These are phyloP conservation scores for Caenorhabditis wallacei DNA, from an alignment of 2,888 invertebrate genomes.

Conservation along the genomic window DNA sequence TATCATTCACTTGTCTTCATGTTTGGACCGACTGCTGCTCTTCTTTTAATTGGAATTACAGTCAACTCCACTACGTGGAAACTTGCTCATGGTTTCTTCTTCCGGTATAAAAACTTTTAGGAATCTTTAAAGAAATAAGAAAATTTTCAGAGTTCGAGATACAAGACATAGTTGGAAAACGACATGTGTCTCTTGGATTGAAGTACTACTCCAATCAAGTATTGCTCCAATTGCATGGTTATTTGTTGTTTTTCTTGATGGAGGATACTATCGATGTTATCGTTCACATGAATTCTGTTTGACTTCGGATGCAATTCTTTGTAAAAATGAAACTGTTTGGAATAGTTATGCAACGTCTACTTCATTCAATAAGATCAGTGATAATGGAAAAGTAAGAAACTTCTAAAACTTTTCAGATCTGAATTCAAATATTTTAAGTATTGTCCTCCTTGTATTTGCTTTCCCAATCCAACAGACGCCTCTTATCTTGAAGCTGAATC, in stretches of 20 bases:
- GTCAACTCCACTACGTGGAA: slow-evolving; percentile 80
- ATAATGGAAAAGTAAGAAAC: slow-evolving; percentile 64
- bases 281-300: slow-evolving; percentile 74
- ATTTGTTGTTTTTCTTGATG: slow-evolving; percentile 79
- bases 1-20: slow-evolving; percentile 77
- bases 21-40: slow-evolving; percentile 70
- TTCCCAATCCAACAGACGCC: slow-evolving; percentile 64
- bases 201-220: slow-evolving; percentile 73
- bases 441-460: slow-evolving; percentile 78
- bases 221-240: slow-evolving; percentile 80
- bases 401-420: not conserved
- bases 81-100: slow-evolving; percentile 77
- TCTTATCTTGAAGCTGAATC: slow-evolving; percentile 76
- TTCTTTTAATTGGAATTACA: slow-evolving; percentile 70
- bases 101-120: slow-evolving; percentile 62
- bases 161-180: slow-evolving; percentile 76
- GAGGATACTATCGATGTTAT: slow-evolving; percentile 77
- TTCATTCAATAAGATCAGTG: slow-evolving; percentile 66
- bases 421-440: slow-evolving; percentile 66
- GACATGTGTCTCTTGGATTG: slow-evolving; percentile 75
- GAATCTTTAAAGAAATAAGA: too few species aligned
- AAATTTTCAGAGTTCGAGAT: slow-evolving; percentile 60
- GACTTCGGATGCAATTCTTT: slow-evolving; percentile 61
- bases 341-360: slow-evolving; percentile 51
- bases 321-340: slow-evolving; percentile 70